Conservation (phyloP, 2,797 vertebrate species). For the Chiroxiphia lanceolata region DNA sequence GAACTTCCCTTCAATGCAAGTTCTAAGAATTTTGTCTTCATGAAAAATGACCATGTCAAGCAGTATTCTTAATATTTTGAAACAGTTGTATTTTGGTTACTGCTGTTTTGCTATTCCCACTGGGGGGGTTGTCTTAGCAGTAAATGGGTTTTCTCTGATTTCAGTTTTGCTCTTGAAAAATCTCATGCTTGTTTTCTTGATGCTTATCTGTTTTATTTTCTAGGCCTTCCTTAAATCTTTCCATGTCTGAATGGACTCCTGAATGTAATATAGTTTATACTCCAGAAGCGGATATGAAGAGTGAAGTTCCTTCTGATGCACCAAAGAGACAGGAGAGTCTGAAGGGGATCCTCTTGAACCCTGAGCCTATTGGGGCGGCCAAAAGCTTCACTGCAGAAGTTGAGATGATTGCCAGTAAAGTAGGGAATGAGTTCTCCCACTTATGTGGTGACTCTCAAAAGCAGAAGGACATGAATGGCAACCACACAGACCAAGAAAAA, state of each 20-base stretch:
- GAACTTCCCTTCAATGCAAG: background rate
- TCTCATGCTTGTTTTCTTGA: background rate
- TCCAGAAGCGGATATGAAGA: conserved; percentile 95
- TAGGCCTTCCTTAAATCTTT: conserved; percentile 73
- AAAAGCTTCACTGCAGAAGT: conserved; percentile 91
- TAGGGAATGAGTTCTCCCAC: conserved; percentile 90
- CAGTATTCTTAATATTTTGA: background rate
- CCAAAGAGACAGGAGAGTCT: conserved; percentile 92
- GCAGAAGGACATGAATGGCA: conserved; percentile 83
- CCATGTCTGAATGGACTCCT: conserved; percentile 83
- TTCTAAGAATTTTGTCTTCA: background rate
- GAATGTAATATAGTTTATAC: conserved; percentile 78
- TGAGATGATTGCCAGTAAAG: conserved; percentile 93
- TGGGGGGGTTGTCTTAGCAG: background rate
- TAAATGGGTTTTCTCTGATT: background rate
- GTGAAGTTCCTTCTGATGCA: conserved; percentile 92
- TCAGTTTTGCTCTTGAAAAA: background rate
- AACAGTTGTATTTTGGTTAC: background rate
- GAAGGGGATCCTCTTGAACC: conserved; percentile 93
- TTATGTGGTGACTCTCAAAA: conserved; percentile 90
- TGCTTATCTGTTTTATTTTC: background rate
- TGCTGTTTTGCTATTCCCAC: background rate
- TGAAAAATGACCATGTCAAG: background rate
- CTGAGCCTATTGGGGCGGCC: conserved; percentile 87
- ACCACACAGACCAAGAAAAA: conserved; percentile 87